Evolutionary conservation across 2,888 invertebrate genomes (phyloP).

Genomic region (Mellilla xanthometata): DNA sequence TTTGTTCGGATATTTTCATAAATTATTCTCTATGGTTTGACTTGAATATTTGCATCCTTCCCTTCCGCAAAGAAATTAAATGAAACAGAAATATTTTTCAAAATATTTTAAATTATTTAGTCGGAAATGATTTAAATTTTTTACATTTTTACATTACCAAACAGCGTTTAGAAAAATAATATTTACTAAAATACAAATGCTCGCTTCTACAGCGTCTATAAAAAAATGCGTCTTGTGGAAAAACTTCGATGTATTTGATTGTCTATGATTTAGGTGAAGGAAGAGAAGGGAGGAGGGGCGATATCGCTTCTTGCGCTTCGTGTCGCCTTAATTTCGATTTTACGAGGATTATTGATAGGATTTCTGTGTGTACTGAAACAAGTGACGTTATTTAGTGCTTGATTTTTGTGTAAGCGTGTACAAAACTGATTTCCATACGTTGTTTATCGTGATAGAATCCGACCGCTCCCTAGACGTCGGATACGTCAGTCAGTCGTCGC

Average conservation of each 20-base stretch:
- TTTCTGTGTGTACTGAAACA: constrained; percentile 58
- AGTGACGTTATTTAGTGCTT: constrained; percentile 59
- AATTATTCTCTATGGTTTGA: too few relatives aligned
- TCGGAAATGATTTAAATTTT: too few relatives aligned
- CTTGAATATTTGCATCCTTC: too few relatives aligned
- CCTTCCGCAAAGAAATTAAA: too few relatives aligned
- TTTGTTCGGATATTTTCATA: too few relatives aligned
- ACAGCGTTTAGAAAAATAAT: too few relatives aligned
- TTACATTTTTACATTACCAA: too few relatives aligned
- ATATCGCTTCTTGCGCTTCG: constrained; percentile 64
- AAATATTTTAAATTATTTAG: too few relatives aligned
- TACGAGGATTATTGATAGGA: constrained; percentile 63
- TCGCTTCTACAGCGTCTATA: too few relatives aligned
- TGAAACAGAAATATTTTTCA: too few relatives aligned
- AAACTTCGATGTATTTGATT: constrained; percentile 23
- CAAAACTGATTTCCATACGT: constrained; percentile 38
- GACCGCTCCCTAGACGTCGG: constrained; percentile 77
- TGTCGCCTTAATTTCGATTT: constrained; percentile 71
- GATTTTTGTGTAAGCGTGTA: constrained; percentile 52
- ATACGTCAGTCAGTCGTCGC: constrained; percentile 71
- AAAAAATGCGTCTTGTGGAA: too few relatives aligned
- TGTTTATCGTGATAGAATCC: constrained; percentile 57
- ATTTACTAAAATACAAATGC: too few relatives aligned
- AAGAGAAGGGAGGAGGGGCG: constrained; percentile 72
- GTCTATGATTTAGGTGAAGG: constrained; percentile 59